These are phyloP conservation scores for Nanorana parkeri DNA, from an alignment of 2,113 vertebrate genomes.

Conservation along the genomic window DNA sequence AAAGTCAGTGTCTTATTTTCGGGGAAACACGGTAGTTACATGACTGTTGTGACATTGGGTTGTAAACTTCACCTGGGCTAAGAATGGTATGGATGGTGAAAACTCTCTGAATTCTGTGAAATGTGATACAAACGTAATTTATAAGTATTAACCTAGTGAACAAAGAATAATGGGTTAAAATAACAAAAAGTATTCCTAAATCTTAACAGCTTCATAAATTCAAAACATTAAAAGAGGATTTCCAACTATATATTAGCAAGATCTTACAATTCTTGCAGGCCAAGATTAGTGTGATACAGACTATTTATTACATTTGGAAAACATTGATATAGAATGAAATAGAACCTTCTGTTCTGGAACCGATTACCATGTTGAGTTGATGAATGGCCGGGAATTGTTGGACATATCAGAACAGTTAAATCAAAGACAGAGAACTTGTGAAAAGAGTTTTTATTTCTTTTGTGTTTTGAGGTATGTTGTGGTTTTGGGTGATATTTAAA, in stretches of 20 bases:
- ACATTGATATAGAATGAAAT: conserved; percentile 27
- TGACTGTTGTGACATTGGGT: no score
- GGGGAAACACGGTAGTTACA: no score
- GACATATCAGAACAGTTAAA: conserved; percentile 25
- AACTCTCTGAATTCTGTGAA: no score
- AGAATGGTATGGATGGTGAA: no score
- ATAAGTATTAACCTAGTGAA: no score
- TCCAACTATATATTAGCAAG: not conserved
- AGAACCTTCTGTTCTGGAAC: conserved; percentile 41
- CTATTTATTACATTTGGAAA: conserved; percentile 39
- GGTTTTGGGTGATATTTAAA: conserved; percentile 40
- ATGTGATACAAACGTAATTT: no score
- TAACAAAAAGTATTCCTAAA: not conserved
- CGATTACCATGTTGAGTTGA: not conserved
- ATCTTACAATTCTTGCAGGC: not conserved
- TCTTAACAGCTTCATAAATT: not conserved
- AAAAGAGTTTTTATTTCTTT: not conserved
- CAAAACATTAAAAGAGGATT: not conserved
- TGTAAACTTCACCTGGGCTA: no score
- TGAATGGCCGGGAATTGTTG: conserved; percentile 17
- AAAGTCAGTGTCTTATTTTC: no score
- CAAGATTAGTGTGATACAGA: not conserved
- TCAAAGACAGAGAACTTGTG: conserved; percentile 13
- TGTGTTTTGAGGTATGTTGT: conserved; percentile 37
- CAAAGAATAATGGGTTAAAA: no score